Evolutionary conservation across 2,113 vertebrate species (phyloP).

Genomic region (Anolis sagrei): DNA sequence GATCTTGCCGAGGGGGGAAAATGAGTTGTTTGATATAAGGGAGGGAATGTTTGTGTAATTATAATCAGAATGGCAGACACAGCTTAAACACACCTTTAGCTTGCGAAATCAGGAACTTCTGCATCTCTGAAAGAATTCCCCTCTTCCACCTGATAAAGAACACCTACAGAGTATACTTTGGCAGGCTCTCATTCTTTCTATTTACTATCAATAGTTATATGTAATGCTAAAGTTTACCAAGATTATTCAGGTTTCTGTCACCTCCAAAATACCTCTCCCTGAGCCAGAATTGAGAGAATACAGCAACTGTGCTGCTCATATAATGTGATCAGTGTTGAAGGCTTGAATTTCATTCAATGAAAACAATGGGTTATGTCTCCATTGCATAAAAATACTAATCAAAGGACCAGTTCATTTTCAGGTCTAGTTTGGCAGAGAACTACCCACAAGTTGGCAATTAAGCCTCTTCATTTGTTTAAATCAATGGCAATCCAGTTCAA

Average conservation of each 20-base stretch:
- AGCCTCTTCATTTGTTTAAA: not conserved
- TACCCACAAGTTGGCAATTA: not conserved
- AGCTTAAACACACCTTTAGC: slow-evolving; percentile 7
- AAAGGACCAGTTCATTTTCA: not conserved
- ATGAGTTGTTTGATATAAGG: not conserved
- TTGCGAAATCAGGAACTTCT: not conserved
- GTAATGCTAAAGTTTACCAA: not conserved
- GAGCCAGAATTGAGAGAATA: not conserved
- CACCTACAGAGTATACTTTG: not conserved
- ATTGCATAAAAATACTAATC: not conserved
- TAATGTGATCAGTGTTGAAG: not conserved
- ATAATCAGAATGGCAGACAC: not conserved
- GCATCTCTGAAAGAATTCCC: not conserved
- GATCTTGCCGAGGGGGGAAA: not conserved
- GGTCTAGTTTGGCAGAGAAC: not conserved
- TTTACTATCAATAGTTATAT: not conserved
- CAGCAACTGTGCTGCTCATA: not conserved
- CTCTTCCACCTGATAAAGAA: not conserved
- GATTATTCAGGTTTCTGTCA: not conserved
- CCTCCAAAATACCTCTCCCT: not conserved
- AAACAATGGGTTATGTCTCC: not conserved
- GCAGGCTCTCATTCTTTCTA: not conserved
- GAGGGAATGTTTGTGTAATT: slow-evolving; percentile 24
- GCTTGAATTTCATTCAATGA: not conserved
- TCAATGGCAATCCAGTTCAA: slow-evolving; percentile 3